These are phyloP conservation scores for Rotaria macrura DNA, from an alignment of 2,888 invertebrate species.

Conservation along the genomic window DNA sequence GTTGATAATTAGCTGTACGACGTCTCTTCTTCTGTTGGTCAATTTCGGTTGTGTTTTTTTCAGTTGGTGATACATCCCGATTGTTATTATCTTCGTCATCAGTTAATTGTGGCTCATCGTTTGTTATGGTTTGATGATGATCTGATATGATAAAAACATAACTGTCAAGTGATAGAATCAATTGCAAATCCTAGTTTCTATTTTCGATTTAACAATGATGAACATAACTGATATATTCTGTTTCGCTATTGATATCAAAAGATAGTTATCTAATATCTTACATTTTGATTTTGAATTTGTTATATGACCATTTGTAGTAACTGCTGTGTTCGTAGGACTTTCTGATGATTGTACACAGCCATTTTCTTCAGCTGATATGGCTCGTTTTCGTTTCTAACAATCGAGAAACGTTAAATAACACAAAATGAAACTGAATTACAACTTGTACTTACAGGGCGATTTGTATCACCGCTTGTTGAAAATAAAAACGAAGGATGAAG, in stretches of 20 bases:
- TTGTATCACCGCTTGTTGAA: neutral
- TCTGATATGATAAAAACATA: neutral
- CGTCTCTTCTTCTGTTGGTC: neutral
- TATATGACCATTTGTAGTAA: neutral
- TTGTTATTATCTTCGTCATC: neutral
- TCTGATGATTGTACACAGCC: neutral
- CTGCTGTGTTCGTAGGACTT: neutral
- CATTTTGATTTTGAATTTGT: neutral
- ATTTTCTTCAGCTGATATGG: neutral
- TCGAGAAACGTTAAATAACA: neutral
- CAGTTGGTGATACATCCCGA: neutral
- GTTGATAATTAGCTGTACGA: conserved; percentile 3
- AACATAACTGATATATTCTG: too few relatives aligned
- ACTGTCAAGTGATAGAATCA: neutral
- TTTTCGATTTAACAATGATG: too few relatives aligned
- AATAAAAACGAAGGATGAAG: conserved; percentile 13
- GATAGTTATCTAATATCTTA: neutral
- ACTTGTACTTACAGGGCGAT: neutral
- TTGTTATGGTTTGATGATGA: neutral
- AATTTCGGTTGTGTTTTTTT: neutral
- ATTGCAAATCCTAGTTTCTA: too few relatives aligned
- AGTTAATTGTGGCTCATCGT: neutral
- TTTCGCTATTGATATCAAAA: neutral
- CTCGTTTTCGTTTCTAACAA: neutral
- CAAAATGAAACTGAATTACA: too few relatives aligned